Evolutionary conservation across 2,888 invertebrate genomes (phyloP), one percentile per base, ranked within the genome.

Genomic region (Lucinisca nassula): DNA sequence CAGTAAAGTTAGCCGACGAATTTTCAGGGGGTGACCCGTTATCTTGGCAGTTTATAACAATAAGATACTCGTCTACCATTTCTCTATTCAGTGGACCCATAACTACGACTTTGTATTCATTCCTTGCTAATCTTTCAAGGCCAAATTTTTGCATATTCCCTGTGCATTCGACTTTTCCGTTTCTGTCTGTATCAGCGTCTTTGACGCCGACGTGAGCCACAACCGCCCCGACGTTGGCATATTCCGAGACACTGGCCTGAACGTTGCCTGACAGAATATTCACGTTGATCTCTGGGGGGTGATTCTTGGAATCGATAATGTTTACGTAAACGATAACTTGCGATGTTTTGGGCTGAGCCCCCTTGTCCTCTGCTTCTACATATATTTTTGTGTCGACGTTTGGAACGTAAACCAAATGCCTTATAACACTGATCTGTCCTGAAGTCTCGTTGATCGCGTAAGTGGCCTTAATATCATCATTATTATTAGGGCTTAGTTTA

Each of bases 231-330:
- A 92, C 89, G 79, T 92, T 93, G 8, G 93, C 93, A 58, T 92
- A 91, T 76, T 94, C 94, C 0, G 94, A 91, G 24, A 94, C 90
- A 40, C 86, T 76, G 21, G 94, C 94, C 0, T 90, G 89, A 24
- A 79, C 51, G 70, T 91, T 85, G 49, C 89, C 90, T 14, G 93
- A 92, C 51, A 95, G 86, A 40, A 94, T 90, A 82, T 93, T 94
- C 30, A 94, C 86, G 74, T 92, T 93, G 24, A 94, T 93, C 37
- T 98, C 97, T 0, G 99, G 99, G 8, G 99, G 98, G 96, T 99
- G 99, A 96, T 99, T 99, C 96, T 99, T 99, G 96, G 98, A 98
- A 85, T 96, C 96, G 94, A 98, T 98, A 14, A 99, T 98, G 27
- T 90, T 92, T 0, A 94, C 90, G 77, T 89, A 91, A 12, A 95